Evolutionary conservation across 2,113 vertebrate genomes (phyloP).

Genomic region (Urocynchramus pylzowi): DNA sequence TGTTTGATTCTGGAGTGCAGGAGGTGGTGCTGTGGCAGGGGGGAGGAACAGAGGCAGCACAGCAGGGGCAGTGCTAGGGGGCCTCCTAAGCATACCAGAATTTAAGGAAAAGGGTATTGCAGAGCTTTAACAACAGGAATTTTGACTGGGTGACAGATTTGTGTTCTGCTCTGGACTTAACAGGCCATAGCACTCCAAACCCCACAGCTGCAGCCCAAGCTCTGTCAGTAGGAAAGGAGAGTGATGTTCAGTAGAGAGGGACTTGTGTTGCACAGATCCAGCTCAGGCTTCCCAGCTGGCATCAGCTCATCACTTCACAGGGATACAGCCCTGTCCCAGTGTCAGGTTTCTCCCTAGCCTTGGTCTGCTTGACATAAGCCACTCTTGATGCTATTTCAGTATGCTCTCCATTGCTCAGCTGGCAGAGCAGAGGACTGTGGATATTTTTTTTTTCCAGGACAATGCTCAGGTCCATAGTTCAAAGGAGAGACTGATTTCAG

Average conservation of each 20-base stretch:
- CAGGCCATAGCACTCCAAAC: background rate
- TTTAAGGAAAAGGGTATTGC: background rate
- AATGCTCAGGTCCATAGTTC: background rate
- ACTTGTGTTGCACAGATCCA: background rate
- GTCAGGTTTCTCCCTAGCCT: constrained; percentile 17
- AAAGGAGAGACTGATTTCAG: background rate
- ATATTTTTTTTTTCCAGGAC: background rate
- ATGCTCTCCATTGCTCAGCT: background rate
- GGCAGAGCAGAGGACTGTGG: background rate
- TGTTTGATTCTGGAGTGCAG: background rate
- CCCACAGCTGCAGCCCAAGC: accelerated
- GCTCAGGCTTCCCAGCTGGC: constrained; percentile 11
- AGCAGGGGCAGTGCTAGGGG: background rate
- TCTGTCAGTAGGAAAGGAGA: background rate
- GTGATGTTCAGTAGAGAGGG: background rate
- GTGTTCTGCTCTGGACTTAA: background rate
- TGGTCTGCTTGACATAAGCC: background rate
- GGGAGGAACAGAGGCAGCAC: background rate
- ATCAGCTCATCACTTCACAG: background rate
- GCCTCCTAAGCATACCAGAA: background rate
- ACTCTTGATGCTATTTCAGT: constrained; percentile 34
- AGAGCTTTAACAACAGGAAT: background rate
- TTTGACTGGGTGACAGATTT: background rate
- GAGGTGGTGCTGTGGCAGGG: background rate
- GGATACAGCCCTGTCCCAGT: background rate